Evolutionary conservation across 2,888 invertebrate genomes (phyloP).

Genomic region (Dryocosmus kuriphilus): DNA sequence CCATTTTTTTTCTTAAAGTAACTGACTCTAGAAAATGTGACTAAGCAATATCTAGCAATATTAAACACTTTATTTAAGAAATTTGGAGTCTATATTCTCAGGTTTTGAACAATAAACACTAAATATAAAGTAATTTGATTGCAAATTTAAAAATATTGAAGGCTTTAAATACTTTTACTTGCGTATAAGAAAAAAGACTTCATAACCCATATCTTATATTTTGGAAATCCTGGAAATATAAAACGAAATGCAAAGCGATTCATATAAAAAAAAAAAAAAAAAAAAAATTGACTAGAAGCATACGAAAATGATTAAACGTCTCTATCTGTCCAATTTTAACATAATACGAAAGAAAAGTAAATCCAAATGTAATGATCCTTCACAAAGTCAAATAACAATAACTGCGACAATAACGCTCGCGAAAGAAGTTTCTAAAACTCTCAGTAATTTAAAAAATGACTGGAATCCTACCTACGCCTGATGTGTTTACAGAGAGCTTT

Average conservation of each 20-base stretch:
- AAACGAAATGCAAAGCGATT: no score
- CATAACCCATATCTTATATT: not conserved
- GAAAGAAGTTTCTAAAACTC: not conserved
- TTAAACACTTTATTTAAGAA: no score
- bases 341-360: not conserved
- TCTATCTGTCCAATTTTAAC: not conserved
- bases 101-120: no score
- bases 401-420: no score
- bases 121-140: not conserved
- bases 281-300: no score
- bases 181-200: no score
- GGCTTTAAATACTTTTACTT: not conserved
- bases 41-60: no score
- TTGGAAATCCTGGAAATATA: no score
- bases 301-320: not conserved
- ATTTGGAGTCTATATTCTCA: no score
- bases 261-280: no score
- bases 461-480: not conserved
- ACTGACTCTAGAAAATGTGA: no score
- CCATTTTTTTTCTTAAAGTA: no score
- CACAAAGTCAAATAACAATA: not conserved
- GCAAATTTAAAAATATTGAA: not conserved
- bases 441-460: conserved; percentile 7
- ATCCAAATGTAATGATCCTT: not conserved
- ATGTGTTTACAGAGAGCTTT: conserved; percentile 1